phyloP scores from a whole-genome alignment of 2,888 invertebrate genomes.

The Cenopis cana region DNA sequence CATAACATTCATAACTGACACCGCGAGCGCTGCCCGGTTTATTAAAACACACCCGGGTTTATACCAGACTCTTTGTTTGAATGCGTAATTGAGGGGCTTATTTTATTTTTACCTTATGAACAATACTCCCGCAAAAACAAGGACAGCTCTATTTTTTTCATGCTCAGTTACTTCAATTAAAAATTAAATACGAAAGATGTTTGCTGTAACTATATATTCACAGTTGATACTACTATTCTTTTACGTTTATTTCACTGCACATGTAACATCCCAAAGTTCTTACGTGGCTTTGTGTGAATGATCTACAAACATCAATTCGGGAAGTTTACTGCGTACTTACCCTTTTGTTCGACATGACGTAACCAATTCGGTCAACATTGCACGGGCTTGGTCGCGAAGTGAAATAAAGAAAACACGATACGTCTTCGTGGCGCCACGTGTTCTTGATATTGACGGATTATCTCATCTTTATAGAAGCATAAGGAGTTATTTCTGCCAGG shows the following conservation, averaged over 20 bases:
- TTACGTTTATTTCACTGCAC: conserved; percentile 15
- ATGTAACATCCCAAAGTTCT: conserved; percentile 7
- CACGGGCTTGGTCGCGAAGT: conserved; percentile 38
- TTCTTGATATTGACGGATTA: conserved; percentile 67
- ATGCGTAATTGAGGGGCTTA: conserved; percentile 67
- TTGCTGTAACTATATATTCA: background rate
- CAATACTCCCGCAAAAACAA: conserved; percentile 29
- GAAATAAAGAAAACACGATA: conserved; percentile 54
- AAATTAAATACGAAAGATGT: background rate
- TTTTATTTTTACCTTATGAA: conserved; percentile 53
- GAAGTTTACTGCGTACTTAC: conserved; percentile 43
- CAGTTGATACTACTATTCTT: background rate
- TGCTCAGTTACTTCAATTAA: conserved; percentile 8
- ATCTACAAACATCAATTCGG: conserved; percentile 41
- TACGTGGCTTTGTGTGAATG: conserved; percentile 40
- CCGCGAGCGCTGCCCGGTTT: conserved; percentile 61
- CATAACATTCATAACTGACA: conserved; percentile 72
- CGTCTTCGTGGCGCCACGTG: conserved; percentile 59
- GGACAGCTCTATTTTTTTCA: background rate
- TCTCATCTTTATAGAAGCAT: conserved; percentile 55
- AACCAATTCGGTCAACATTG: conserved; percentile 44
- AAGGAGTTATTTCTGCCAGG: conserved; percentile 45
- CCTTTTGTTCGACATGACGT: conserved; percentile 45
- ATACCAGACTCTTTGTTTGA: conserved; percentile 61
- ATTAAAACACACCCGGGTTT: conserved; percentile 66